A percentile compares a stretch with the other conserved stretches of the same genome.
These are phyloP conservation scores for Notothenia coriiceps DNA, from an alignment of 2,113 vertebrate genomes.

Conservation along the genomic window DNA sequence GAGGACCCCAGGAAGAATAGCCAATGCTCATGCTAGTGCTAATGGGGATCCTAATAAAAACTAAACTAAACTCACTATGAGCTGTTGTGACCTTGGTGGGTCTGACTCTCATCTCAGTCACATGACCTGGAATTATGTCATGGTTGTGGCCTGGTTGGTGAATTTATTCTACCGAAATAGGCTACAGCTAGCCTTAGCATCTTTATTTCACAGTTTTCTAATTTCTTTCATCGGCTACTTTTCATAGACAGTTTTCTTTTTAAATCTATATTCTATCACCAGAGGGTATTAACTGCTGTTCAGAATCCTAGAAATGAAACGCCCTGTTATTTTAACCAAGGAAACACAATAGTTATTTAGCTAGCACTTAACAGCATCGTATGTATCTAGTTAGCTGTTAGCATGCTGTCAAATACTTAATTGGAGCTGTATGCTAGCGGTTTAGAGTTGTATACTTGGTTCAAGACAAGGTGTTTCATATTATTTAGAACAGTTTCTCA, in stretches of 20 bases:
- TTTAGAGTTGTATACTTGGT: not conserved
- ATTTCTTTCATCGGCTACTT: not conserved
- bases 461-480: not conserved
- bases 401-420: not conserved
- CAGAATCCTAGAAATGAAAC: too few relatives aligned
- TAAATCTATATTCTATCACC: too few relatives aligned
- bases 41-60: too few relatives aligned
- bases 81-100: slow-evolving; percentile 29
- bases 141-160: not conserved
- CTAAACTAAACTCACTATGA: slow-evolving; percentile 27
- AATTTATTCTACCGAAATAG: not conserved
- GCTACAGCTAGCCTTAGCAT: not conserved
- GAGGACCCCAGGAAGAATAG: too few relatives aligned
- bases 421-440: not conserved
- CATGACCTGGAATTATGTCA: slow-evolving; percentile 10
- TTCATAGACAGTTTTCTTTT: too few relatives aligned
- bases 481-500: not conserved
- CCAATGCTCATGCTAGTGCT: too few relatives aligned
- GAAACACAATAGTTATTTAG: not conserved
- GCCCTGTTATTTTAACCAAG: not conserved
- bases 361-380: not conserved
- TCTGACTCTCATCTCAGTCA: slow-evolving; percentile 26
- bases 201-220: not conserved
- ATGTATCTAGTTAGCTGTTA: not conserved
- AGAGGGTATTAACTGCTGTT: too few relatives aligned